A percentile compares a stretch with the other conserved stretches of the same genome.
Evolutionary conservation across 2,113 vertebrate genomes (phyloP).

Genomic region (Gambusia affinis): DNA sequence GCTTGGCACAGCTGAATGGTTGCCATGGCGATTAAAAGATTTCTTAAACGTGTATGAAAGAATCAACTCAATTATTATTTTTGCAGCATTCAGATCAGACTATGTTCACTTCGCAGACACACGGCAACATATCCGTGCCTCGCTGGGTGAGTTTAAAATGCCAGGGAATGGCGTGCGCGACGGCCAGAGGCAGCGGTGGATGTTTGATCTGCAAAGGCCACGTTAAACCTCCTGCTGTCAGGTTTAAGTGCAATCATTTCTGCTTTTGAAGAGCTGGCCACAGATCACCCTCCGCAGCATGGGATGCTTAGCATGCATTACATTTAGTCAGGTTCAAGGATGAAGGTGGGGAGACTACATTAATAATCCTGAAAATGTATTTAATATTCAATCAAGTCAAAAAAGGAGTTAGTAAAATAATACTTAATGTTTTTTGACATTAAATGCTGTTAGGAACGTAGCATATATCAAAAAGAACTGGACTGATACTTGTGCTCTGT

Average conservation of each 20-base stretch:
- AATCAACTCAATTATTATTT: background rate
- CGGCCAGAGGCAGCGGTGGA: slow-evolving; percentile 14
- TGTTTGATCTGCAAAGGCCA: slow-evolving; percentile 48
- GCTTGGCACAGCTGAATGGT: too few relatives aligned
- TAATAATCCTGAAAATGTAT: background rate
- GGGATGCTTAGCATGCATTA: background rate
- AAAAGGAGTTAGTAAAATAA: background rate
- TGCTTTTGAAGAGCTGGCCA: slow-evolving; percentile 40
- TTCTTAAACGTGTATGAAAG: too few relatives aligned
- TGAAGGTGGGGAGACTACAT: background rate
- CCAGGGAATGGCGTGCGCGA: slow-evolving; percentile 1
- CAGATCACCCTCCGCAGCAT: slow-evolving; percentile 29
- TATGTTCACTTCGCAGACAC: slow-evolving; percentile 1
- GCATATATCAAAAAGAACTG: too few relatives aligned
- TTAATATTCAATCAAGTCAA: background rate
- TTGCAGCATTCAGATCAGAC: background rate
- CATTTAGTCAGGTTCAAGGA: background rate
- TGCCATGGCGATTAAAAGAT: too few relatives aligned
- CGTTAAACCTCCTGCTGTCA: slow-evolving; percentile 40
- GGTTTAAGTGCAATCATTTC: slow-evolving; percentile 20
- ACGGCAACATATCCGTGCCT: slow-evolving; percentile 16
- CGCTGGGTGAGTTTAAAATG: slow-evolving; percentile 13
- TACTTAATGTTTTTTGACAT: too few relatives aligned
- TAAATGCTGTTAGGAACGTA: too few relatives aligned
- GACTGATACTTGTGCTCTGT: too few relatives aligned